Percentiles rank a stretch among this genome's conserved stretches.
phyloP scores from a whole-genome alignment of 2,113 vertebrate species.

The Heteronetta atricapilla region DNA sequence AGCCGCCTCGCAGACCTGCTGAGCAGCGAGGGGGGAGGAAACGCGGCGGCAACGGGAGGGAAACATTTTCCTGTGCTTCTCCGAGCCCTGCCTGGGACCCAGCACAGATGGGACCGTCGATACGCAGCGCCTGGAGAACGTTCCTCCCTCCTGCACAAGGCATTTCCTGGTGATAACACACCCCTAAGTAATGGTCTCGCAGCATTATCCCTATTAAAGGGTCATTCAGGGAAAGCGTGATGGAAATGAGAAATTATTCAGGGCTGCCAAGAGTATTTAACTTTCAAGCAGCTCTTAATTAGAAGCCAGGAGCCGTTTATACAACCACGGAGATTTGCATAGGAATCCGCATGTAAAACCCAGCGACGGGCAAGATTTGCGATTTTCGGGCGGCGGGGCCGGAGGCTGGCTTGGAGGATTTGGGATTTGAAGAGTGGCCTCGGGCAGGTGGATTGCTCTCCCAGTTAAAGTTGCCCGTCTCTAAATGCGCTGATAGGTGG shows the following conservation, averaged over 20 bases:
- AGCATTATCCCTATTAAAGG: slow-evolving; percentile 54
- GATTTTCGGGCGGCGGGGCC: neutral
- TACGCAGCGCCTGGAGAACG: slow-evolving; percentile 15
- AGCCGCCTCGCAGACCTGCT: neutral
- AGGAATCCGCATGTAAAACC: slow-evolving; percentile 16
- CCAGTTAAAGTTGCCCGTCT: neutral
- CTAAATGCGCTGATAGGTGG: neutral
- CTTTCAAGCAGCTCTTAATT: slow-evolving; percentile 62
- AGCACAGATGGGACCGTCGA: neutral
- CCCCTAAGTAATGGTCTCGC: neutral
- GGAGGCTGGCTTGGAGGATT: neutral
- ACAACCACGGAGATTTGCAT: slow-evolving; percentile 38
- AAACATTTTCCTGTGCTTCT: neutral
- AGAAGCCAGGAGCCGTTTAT: slow-evolving; percentile 54
- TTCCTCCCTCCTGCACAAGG: neutral
- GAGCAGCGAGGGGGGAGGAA: neutral
- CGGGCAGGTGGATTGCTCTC: neutral
- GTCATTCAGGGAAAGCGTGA: slow-evolving; percentile 45
- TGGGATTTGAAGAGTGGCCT: neutral
- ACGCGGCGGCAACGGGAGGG: neutral
- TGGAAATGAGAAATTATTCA: slow-evolving; percentile 50
- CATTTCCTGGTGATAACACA: slow-evolving; percentile 2
- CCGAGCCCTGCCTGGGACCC: neutral
- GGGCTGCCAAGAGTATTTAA: slow-evolving; percentile 54
- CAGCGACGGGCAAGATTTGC: neutral